Evolutionary conservation across 2,888 invertebrate species (phyloP).

Genomic region (Barypeithes pellucidus): DNA sequence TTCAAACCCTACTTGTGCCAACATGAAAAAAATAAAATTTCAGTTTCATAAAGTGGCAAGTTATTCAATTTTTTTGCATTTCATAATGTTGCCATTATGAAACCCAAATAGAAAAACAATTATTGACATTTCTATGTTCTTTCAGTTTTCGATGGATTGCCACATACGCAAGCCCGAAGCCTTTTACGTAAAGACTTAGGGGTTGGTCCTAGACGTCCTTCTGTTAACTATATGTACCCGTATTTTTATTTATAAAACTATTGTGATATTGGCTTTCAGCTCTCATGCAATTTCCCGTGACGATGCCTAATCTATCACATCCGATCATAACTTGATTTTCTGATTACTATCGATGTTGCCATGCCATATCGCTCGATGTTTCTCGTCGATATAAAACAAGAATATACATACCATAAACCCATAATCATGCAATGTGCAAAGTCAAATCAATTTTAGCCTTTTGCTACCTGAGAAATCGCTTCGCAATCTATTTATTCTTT

Average conservation of each 20-base stretch:
- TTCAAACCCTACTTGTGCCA: too few relatives aligned
- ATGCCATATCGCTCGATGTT: slow-evolving; percentile 14
- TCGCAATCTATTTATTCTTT: too few relatives aligned
- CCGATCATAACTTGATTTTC: slow-evolving; percentile 3
- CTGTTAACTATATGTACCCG: not conserved
- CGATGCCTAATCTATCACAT: not conserved
- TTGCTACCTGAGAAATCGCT: slow-evolving; percentile 33
- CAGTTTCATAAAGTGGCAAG: too few relatives aligned
- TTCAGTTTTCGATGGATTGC: too few relatives aligned
- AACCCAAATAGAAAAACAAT: too few relatives aligned
- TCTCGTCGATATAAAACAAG: slow-evolving; percentile 32
- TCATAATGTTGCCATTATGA: too few relatives aligned
- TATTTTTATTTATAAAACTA: not conserved
- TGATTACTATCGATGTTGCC: slow-evolving; percentile 10
- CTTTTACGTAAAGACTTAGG: too few relatives aligned
- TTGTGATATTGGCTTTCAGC: not conserved
- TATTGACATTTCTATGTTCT: too few relatives aligned
- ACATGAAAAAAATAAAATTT: too few relatives aligned
- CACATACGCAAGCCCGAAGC: too few relatives aligned
- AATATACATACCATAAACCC: not conserved
- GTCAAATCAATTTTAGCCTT: slow-evolving; percentile 27
- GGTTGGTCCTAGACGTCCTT: too few relatives aligned
- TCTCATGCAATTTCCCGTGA: not conserved
- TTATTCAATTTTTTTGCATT: too few relatives aligned
- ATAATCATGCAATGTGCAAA: slow-evolving; percentile 26